These are phyloP conservation scores for Penelope pileata DNA, from an alignment of 2,113 vertebrate genomes.

Conservation along the genomic window DNA sequence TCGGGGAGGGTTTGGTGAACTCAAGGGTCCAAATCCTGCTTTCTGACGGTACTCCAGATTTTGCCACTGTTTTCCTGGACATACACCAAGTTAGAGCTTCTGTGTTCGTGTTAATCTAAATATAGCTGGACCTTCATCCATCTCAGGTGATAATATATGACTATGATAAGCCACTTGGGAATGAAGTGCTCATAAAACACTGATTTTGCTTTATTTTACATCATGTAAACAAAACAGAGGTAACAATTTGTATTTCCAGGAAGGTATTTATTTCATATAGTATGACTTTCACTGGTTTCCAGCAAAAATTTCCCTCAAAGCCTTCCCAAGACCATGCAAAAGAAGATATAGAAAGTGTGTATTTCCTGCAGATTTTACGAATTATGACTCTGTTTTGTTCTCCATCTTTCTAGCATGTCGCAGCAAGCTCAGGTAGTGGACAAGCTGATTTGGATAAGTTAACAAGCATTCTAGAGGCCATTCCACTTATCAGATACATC, in stretches of 20 bases:
- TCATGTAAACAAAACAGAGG: background rate
- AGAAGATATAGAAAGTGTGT: background rate
- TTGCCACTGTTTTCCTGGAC: background rate
- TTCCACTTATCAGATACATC: constrained; percentile 91
- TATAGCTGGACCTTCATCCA: background rate
- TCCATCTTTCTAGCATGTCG: constrained; percentile 83
- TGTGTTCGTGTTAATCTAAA: background rate
- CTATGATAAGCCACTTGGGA: background rate
- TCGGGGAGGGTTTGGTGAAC: background rate
- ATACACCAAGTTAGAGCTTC: background rate
- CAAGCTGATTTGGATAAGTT: constrained; percentile 89
- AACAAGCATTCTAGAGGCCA: constrained; percentile 84
- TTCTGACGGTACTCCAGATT: background rate
- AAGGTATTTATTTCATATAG: background rate
- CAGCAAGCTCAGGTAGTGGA: constrained; percentile 93
- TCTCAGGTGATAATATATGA: background rate
- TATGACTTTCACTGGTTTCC: background rate
- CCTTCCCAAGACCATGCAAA: background rate
- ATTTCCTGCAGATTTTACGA: background rate
- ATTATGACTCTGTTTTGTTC: background rate
- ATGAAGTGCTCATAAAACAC: background rate
- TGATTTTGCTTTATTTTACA: background rate
- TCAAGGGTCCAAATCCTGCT: background rate
- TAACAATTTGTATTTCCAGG: background rate
- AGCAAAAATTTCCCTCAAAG: background rate